phyloP scores from a whole-genome alignment of 2,797 vertebrate genomes.

The Philypnodon macrostomus region DNA sequence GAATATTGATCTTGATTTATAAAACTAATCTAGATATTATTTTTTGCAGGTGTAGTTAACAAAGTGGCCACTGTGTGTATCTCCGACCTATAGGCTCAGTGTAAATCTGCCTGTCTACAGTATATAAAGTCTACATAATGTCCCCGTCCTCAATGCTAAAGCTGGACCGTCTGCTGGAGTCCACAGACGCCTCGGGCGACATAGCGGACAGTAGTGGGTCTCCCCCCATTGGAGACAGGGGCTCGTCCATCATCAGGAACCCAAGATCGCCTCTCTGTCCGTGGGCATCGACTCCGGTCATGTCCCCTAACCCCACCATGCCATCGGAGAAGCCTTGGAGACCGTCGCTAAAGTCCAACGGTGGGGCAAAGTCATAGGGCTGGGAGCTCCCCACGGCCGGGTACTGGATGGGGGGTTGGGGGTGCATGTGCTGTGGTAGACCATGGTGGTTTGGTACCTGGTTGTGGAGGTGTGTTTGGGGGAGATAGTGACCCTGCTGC shows the following conservation, averaged over 20 bases:
- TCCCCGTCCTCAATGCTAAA: slow-evolving; percentile 97
- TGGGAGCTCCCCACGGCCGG: slow-evolving; percentile 83
- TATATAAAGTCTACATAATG: slow-evolving; percentile 80
- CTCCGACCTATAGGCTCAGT: background rate
- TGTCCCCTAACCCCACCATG: slow-evolving; percentile 81
- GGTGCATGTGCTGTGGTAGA: slow-evolving; percentile 69
- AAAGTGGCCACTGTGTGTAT: no score
- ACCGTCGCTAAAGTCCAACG: slow-evolving; percentile 84
- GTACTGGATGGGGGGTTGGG: slow-evolving; percentile 74
- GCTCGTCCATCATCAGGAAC: slow-evolving; percentile 94
- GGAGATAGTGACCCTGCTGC: slow-evolving; percentile 76
- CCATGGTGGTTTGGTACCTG: slow-evolving; percentile 68
- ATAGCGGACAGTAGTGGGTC: slow-evolving; percentile 94
- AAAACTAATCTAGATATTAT: no score
- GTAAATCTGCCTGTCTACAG: slow-evolving; percentile 7
- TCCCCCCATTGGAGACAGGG: slow-evolving; percentile 85
- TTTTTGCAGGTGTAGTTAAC: slow-evolving; percentile 8
- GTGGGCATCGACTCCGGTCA: slow-evolving; percentile 78
- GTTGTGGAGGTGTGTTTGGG: slow-evolving; percentile 65
- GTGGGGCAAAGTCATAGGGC: slow-evolving; percentile 89
- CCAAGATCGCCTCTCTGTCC: slow-evolving; percentile 86
- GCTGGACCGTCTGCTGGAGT: slow-evolving; percentile 96
- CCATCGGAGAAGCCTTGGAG: slow-evolving; percentile 80
- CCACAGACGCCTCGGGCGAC: slow-evolving; percentile 92
- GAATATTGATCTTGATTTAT: no score